Evolutionary conservation across 2,888 invertebrate genomes (phyloP).

Genomic region (Catocala fraxini): DNA sequence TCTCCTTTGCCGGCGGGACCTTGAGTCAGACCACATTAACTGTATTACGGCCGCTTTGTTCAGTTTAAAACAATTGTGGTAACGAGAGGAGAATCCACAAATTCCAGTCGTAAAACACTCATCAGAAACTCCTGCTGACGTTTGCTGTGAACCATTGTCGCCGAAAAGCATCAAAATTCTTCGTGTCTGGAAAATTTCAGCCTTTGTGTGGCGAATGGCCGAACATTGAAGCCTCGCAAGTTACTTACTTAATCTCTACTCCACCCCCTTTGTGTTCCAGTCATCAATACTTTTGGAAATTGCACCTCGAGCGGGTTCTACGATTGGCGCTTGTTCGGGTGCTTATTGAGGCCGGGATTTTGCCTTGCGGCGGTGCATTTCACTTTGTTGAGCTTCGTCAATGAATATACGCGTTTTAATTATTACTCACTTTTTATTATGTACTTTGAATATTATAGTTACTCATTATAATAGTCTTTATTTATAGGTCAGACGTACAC

Average conservation of each 20-base stretch:
- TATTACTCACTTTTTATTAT: neutral
- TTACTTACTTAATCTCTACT: constrained; percentile 78
- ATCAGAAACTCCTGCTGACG: constrained; percentile 62
- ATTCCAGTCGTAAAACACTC: constrained; percentile 72
- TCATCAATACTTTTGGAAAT: constrained; percentile 79
- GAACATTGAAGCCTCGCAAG: constrained; percentile 75
- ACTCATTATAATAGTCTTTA: too few species aligned
- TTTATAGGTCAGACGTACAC: too few species aligned
- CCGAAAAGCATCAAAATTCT: constrained; percentile 73
- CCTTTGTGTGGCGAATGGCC: constrained; percentile 69
- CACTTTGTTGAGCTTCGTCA: neutral
- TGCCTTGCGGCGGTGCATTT: constrained; percentile 16
- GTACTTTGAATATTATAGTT: too few species aligned
- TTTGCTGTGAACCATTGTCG: constrained; percentile 68
- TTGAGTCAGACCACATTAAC: constrained; percentile 61
- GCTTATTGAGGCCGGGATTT: constrained; percentile 45
- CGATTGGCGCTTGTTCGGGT: constrained; percentile 50
- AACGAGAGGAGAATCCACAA: constrained; percentile 60
- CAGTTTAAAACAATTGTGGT: constrained; percentile 68
- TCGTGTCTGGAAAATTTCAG: constrained; percentile 74
- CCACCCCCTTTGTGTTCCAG: constrained; percentile 71
- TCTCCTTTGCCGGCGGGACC: constrained; percentile 50
- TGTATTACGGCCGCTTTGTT: constrained; percentile 60
- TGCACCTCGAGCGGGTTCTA: constrained; percentile 62
- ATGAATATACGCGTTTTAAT: constrained; percentile 4